These are phyloP conservation scores for Isotomurus palustris DNA, from an alignment of 2,888 invertebrate species.

Conservation along the genomic window DNA sequence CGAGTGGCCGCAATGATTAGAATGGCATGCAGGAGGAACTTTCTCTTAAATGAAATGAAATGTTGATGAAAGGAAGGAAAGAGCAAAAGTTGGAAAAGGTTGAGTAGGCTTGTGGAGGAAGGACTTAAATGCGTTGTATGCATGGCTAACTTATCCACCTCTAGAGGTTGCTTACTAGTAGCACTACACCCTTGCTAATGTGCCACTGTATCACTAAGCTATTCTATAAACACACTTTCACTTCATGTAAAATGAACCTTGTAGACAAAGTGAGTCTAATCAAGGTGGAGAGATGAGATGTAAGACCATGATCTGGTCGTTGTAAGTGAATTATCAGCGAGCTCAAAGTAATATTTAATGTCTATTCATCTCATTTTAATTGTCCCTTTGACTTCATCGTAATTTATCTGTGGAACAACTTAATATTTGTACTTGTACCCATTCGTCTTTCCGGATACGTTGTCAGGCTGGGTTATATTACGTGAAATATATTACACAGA, in stretches of 20 bases:
- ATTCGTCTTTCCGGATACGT: background rate
- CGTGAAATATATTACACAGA: too few relatives aligned
- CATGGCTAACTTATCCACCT: too few relatives aligned
- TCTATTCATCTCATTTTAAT: slow-evolving; percentile 9
- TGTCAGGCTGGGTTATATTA: background rate
- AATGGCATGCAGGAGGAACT: too few relatives aligned
- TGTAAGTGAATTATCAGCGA: slow-evolving; percentile 1
- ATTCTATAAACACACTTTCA: background rate
- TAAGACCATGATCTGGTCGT: slow-evolving; percentile 1
- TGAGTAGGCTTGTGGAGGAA: background rate
- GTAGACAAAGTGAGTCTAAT: background rate
- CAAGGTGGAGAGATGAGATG: too few relatives aligned
- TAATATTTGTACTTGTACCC: background rate
- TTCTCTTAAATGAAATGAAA: too few relatives aligned
- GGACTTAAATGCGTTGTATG: background rate
- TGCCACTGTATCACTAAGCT: background rate
- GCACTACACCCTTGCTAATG: too few relatives aligned
- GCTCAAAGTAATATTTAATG: slow-evolving; percentile 8
- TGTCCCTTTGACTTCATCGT: slow-evolving; percentile 1
- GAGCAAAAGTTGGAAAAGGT: background rate
- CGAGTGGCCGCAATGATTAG: too few relatives aligned
- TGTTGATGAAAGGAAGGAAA: background rate
- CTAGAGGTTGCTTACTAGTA: too few relatives aligned
- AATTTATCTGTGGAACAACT: background rate
- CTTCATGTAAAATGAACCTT: background rate